These are phyloP conservation scores for Epizoanthus illoricatus DNA, from an alignment of 92 coral and sea anemone genomes.

Conservation along the genomic window DNA sequence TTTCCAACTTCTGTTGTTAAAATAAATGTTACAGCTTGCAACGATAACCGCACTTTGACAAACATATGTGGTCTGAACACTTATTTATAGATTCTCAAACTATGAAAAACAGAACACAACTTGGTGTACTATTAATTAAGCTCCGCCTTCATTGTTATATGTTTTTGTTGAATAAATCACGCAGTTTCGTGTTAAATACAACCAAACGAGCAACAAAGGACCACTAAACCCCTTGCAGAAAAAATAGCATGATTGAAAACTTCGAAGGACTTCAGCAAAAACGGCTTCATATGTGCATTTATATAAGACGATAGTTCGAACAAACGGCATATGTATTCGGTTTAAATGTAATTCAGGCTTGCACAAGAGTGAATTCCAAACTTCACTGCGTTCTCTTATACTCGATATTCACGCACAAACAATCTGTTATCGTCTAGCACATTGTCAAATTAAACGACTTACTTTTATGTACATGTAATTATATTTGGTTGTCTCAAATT, in stretches of 20 bases:
- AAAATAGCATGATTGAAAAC: neutral
- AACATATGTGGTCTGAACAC: neutral
- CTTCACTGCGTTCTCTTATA: neutral
- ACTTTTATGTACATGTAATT: constrained; percentile 15
- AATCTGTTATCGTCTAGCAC: constrained; percentile 7
- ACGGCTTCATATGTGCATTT: too few relatives aligned
- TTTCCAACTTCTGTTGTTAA: neutral
- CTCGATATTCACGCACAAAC: constrained; percentile 28
- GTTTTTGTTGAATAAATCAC: constrained; percentile 32
- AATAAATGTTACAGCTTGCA: neutral
- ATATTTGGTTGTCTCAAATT: neutral
- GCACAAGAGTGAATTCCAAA: neutral
- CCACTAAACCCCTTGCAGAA: neutral
- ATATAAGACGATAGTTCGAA: too few relatives aligned
- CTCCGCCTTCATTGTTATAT: constrained; percentile 20
- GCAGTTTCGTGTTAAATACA: neutral
- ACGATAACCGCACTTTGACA: neutral
- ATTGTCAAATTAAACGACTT: neutral
- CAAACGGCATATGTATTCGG: neutral
- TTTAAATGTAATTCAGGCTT: neutral
- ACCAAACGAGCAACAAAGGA: neutral
- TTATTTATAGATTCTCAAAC: neutral
- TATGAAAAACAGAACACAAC: neutral
- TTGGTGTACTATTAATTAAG: constrained; percentile 23
- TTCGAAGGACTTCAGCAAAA: too few relatives aligned